Evolutionary conservation across 2,797 vertebrate genomes (phyloP), one percentile per base, ranked within the genome.

Genomic region (Zalophus californianus): DNA sequence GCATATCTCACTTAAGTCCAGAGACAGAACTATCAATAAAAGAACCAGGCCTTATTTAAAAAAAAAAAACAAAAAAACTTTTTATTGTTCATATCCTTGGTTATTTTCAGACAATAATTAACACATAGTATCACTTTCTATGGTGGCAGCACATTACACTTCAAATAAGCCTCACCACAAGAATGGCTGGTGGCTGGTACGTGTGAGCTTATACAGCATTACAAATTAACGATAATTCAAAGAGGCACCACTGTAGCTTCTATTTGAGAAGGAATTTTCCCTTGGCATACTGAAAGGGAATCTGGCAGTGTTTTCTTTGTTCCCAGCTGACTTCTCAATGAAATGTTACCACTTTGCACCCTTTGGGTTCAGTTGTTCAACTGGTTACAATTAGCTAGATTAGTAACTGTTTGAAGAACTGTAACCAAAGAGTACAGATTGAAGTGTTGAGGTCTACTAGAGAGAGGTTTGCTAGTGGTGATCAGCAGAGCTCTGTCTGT

Each of bases 321-420:
- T 84, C 90, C 86, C 96, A 90, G 95, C 27, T 3, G 85, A 92
- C 90, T 95, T 96, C 80, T 94, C 94, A 97, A 70, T 54, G 90
- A 89, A 97, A 95, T 93, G 97, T 90, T 96, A 96, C 86, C 94
- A 95, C 96, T 97, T 97, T 97, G 98, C 92, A 98, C 92, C 96
- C 96, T 98, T 98, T 92, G 96, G 92, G 94, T 98, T 95, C 98
- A 97, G 97, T 97, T 98, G 97, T 97, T 98, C 96, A 86, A 86
- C 97, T 4, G 38, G 97, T 98, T 97, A 98, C 98, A 97, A 72
- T 97, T 97, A 89, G 79, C 87, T 97, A 98, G 95, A 96, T 97
- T 92, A 97, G 97, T 96, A 98, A 98, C 96, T 83, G 97, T 97
- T 98, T 97, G 96, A 98, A 98, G 95, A 98, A 98, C 97, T 98